These are phyloP conservation scores for Oligia strigilis DNA, from an alignment of 2,888 invertebrate genomes.

Conservation along the genomic window DNA sequence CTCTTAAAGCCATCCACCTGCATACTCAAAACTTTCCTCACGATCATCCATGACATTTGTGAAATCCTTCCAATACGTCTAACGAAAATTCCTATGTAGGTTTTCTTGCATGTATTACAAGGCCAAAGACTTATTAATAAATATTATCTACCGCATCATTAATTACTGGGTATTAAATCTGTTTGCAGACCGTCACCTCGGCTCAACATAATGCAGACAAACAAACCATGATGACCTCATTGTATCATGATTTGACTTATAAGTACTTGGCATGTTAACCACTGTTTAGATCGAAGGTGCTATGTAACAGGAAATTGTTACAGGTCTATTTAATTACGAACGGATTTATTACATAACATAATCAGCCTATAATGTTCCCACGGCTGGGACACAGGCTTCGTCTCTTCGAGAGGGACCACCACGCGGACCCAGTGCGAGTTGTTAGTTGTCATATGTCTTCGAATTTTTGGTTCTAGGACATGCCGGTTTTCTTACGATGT, in stretches of 20 bases:
- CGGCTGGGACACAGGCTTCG: neutral
- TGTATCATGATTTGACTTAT: slow-evolving; percentile 37
- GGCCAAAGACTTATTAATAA: slow-evolving; percentile 40
- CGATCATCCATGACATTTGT: neutral
- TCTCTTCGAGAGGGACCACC: neutral
- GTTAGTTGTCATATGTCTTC: neutral
- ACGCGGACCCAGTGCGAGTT: neutral
- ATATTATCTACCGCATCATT: slow-evolving; percentile 47
- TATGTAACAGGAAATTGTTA: neutral
- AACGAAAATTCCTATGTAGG: slow-evolving; percentile 1
- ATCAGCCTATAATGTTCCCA: neutral
- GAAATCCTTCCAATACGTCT: neutral
- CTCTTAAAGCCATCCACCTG: no score
- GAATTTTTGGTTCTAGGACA: neutral
- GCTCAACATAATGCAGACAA: slow-evolving; percentile 51
- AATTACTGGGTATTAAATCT: slow-evolving; percentile 61
- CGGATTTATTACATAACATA: neutral
- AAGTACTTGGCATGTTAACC: slow-evolving; percentile 28
- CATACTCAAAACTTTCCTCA: no score
- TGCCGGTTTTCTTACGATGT: no score
- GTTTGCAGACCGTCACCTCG: slow-evolving; percentile 63
- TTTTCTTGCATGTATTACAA: slow-evolving; percentile 16
- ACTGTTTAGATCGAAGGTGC: slow-evolving; percentile 14
- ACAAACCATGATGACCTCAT: slow-evolving; percentile 68
- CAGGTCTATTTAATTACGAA: neutral